Percentiles rank a stretch among this genome's conserved stretches.
These are phyloP conservation scores for Schrankia costaestrigalis DNA, from an alignment of 2,888 invertebrate species.

Conservation along the genomic window DNA sequence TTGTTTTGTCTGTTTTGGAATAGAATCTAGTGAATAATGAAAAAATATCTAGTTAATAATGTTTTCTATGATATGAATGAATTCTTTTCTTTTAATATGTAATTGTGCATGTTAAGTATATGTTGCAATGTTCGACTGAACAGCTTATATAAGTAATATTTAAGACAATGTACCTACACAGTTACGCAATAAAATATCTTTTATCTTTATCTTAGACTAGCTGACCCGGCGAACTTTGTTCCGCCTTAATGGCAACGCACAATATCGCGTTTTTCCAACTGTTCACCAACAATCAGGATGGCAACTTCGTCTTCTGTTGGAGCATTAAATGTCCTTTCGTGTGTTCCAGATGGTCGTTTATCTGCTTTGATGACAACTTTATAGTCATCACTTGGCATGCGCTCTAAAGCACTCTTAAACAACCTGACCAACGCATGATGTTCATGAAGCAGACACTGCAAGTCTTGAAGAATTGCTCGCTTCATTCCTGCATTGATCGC, in stretches of 20 bases:
- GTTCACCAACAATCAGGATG: constrained; percentile 31
- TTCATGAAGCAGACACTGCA: constrained; percentile 28
- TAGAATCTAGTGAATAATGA: too few relatives aligned
- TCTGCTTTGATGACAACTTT: constrained; percentile 17
- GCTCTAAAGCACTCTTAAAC: constrained; percentile 28
- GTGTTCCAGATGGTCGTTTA: constrained; percentile 9
- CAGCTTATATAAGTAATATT: too few relatives aligned
- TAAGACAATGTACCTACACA: too few relatives aligned
- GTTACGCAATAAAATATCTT: too few relatives aligned
- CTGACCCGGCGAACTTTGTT: too few relatives aligned
- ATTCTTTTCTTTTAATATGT: too few relatives aligned
- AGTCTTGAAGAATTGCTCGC: constrained; percentile 1
- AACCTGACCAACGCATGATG: constrained; percentile 30
- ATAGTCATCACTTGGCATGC: constrained; percentile 39
- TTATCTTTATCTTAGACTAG: too few relatives aligned
- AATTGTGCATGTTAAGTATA: too few relatives aligned
- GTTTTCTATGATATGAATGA: too few relatives aligned
- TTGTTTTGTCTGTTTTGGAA: too few relatives aligned
- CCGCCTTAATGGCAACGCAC: constrained; percentile 13
- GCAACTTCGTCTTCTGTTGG: constrained; percentile 35
- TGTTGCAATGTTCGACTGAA: too few relatives aligned
- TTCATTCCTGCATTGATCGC: constrained; percentile 2
- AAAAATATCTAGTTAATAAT: too few relatives aligned
- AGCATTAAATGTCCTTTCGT: constrained; percentile 5
- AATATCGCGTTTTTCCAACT: constrained; percentile 20